A percentile compares a stretch with the other conserved stretches of the same genome.
These are phyloP conservation scores for Microctonus brassicae DNA, from an alignment of 2,888 invertebrate species.

Conservation along the genomic window DNA sequence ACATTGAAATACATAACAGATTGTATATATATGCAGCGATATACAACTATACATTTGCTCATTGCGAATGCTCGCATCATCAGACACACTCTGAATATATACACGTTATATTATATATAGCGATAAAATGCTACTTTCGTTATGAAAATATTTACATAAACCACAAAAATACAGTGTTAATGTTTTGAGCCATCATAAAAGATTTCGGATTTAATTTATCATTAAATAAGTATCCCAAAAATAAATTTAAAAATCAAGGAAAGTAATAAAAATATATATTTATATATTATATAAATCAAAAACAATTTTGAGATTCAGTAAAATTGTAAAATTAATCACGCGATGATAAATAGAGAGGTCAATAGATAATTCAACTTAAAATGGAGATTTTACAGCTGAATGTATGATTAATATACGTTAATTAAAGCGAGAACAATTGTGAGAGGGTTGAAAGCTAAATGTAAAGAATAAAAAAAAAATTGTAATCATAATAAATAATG, in stretches of 20 bases:
- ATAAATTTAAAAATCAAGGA: too few relatives aligned
- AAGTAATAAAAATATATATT: neutral
- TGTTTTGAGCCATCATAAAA: neutral
- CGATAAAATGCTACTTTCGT: neutral
- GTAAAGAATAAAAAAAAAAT: too few relatives aligned
- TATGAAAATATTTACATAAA: neutral
- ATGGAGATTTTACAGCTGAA: neutral
- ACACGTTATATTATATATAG: neutral
- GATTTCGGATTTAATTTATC: neutral
- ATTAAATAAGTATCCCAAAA: neutral
- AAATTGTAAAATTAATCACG: neutral
- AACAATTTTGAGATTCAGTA: neutral
- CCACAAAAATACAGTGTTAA: neutral
- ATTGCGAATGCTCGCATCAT: neutral
- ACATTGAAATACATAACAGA: too few relatives aligned
- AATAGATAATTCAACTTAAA: neutral
- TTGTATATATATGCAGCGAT: too few relatives aligned
- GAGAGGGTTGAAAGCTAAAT: neutral
- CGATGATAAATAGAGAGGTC: neutral
- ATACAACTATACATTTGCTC: neutral
- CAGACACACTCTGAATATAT: neutral
- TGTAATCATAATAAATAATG: too few relatives aligned
- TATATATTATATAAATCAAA: neutral
- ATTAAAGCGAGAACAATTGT: slow-evolving; percentile 6
- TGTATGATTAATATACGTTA: neutral